phyloP scores from a whole-genome alignment of 2,888 invertebrate genomes.

The Nymphalis polychloros region DNA sequence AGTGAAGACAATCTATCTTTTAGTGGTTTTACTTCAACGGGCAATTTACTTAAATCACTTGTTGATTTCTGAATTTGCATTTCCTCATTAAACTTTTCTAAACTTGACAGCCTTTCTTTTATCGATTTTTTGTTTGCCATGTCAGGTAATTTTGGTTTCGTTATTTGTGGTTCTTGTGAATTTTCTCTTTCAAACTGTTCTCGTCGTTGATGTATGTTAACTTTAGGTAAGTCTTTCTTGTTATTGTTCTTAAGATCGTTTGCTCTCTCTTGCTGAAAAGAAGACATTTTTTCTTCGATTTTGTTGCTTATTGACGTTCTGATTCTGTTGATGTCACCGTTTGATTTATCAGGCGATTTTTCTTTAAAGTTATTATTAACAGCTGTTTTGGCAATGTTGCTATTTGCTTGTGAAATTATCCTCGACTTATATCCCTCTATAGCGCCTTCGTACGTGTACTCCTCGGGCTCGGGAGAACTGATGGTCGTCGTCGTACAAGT shows the following conservation, averaged over 20 bases:
- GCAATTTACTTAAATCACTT: conserved; percentile 74
- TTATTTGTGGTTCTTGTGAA: conserved; percentile 75
- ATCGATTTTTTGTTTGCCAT: conserved; percentile 85
- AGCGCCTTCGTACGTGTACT: conserved; percentile 93
- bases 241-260: conserved; percentile 74
- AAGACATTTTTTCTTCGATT: conserved; percentile 84
- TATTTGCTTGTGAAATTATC: conserved; percentile 84
- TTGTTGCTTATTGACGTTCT: conserved; percentile 79
- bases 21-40: conserved; percentile 84
- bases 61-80: conserved; percentile 68
- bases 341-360: conserved; percentile 68
- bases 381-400: conserved; percentile 70
- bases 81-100: conserved; percentile 85
- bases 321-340: conserved; percentile 73
- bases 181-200: conserved; percentile 90
- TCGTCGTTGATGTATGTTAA: conserved; percentile 90
- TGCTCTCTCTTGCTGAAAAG: conserved; percentile 78
- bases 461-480: conserved; percentile 87
- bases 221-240: conserved; percentile 87
- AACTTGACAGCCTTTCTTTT: conserved; percentile 86
- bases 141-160: conserved; percentile 82
- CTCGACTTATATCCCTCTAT: conserved; percentile 92
- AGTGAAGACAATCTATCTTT: conserved; percentile 84
- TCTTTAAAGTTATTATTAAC: conserved; percentile 73
- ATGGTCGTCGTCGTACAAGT: conserved; percentile 85